Evolutionary conservation across 2,888 invertebrate genomes (phyloP), one percentile per base, ranked within the genome.

Genomic region (Drosophila borealis): DNA sequence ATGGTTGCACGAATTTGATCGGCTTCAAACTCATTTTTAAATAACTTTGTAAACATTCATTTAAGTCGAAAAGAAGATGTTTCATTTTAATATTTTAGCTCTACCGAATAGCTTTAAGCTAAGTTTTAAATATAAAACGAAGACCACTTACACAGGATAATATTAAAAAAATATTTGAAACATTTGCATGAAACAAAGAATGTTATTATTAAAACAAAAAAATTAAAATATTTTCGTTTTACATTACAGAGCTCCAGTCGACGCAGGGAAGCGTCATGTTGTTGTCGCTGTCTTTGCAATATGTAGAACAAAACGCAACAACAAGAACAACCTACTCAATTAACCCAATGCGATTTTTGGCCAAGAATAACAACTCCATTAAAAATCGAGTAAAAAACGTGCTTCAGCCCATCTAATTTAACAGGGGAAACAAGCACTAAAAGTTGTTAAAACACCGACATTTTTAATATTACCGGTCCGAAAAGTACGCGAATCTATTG

Each of bases 181-280:
- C 29, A 29, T 29, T 29, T 29, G 25, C 8, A 8, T 29, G 2
- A 29, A 29, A 29, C 25, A 29, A 25, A 8, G 1, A 8, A 8
- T 29, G 2, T 29, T 8, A 8, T 29, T 29, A 29, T 29, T 0
- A 29, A 29, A 29, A 21, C 5, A 21, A 8, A 29, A 25, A 8
- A 25, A 25, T 8, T 29, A 29, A 13, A 11, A 36, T 36, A 13
- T 3, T 11, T 36, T 36, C 13, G 13, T 25, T 17, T n/a, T 49
- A 9, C 8, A 3, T 70, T 65, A 10, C 53, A 80, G 71, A 63
- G 25, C 49, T 51, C 49, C 49, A 64, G 72, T 64, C 34, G 54
- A 67, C 55, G 65, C 49, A 44, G 70, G 54, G 68, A 70, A 60
- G 79, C 89, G 89, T 87, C 81, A 83, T 83, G 83, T 81, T 85